Evolutionary conservation across 2,888 invertebrate genomes (phyloP), one percentile per base, ranked within the genome.

Genomic region (Craniophora ligustri): DNA sequence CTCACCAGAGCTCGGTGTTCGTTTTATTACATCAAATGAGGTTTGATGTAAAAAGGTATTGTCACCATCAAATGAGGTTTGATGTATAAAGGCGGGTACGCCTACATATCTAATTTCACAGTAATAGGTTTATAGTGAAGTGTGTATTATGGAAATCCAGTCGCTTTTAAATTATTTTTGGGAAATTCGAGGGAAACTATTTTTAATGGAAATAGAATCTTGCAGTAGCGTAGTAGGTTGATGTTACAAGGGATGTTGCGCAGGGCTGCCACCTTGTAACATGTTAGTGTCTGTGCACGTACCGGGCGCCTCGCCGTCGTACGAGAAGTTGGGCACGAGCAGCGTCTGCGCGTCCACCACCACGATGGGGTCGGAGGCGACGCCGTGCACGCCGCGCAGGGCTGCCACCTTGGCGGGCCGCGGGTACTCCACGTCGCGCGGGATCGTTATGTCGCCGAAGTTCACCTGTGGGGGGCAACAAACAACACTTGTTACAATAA

Each of bases 241-340:
- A n/a, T n/a, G n/a, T n/a, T n/a, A n/a, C n/a, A n/a, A n/a, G n/a
- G n/a, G n/a, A 21, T 8, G 21, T 8, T 5, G 21, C 6, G n/a
- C 7, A 7, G 21, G 21, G 8, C 21, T 21, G 21, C 21, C 26
- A n/a, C n/a, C 4, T 26, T n/a, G 1, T 26, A n/a, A n/a, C 4
- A 26, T 26, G 3, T 4, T 26, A 3, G 26, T 26, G 5, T 26
- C 0, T 4, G 8, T 16, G 13, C 3, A 68, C 79, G 90, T 82
- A 98, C 98, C 98, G 84, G 98, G 98, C 38, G 98, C 98, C 89
- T 97, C 97, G 57, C 98, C 98, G 79, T 98, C 98, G 82, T 98
- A 98, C 10, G 96, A 97, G 87, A 98, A 97, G 91, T 97, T 96
- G 15, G 98, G 98, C 73, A 98, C 95, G 71, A 98, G 94, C 72